These are phyloP conservation scores for Hydrophis major DNA, from an alignment of 2,797 vertebrate species.

Conservation along the genomic window DNA sequence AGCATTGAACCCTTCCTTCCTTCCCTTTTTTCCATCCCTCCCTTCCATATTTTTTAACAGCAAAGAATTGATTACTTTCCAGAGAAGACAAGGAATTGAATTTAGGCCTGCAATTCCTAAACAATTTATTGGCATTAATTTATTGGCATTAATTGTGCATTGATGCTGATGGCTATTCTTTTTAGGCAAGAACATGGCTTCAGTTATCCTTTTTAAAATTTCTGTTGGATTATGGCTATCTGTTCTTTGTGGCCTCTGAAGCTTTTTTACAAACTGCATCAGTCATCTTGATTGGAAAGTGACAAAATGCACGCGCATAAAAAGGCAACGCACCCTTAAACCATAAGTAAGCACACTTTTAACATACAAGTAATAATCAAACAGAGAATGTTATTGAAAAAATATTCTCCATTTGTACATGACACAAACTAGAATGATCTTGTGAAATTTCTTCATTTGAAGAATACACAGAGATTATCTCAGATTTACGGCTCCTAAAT, in stretches of 20 bases:
- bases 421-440: background rate
- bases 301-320: background rate
- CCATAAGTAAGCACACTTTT: background rate
- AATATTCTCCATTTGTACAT: background rate
- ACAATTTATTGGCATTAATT: background rate
- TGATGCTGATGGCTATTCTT: background rate
- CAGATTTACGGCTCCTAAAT: background rate
- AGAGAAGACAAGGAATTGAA: background rate
- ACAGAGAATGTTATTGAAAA: background rate
- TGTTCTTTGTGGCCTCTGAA: background rate
- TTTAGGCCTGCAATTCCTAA: background rate
- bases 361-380: background rate
- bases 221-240: background rate
- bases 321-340: background rate
- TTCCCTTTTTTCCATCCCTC: too few species aligned
- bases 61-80: background rate
- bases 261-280: background rate
- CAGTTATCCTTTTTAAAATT: background rate
- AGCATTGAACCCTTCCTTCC: background rate
- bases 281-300: background rate
- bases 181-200: background rate
- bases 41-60: background rate
- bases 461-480: background rate
- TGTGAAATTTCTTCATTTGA: conserved; percentile 6
- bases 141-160: background rate